Percentiles rank a stretch among this genome's conserved stretches.
These are phyloP conservation scores for Lithodes maja DNA, from an alignment of 2,888 invertebrate species.

Conservation along the genomic window DNA sequence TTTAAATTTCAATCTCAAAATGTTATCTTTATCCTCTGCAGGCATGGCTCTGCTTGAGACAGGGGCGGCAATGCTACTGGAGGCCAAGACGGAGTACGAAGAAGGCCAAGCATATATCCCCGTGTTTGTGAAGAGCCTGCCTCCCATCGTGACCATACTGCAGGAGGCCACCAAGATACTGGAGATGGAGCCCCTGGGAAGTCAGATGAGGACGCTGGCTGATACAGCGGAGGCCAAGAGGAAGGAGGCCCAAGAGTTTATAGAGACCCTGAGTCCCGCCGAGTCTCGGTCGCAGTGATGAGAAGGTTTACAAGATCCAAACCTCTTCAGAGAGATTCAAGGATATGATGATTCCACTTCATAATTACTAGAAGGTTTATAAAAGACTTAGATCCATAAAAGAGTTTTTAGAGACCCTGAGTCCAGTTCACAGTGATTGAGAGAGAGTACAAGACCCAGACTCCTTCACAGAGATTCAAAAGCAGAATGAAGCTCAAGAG, in stretches of 20 bases:
- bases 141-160: background rate
- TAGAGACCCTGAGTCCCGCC: background rate
- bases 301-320: background rate
- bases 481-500: no score
- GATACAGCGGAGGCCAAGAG: background rate
- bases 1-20: no score
- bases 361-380: no score
- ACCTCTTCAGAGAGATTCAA: no score
- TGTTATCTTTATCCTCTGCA: background rate
- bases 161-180: background rate
- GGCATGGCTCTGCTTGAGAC: slow-evolving; percentile 35
- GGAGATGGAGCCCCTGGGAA: background rate
- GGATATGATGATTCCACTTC: no score
- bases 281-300: background rate
- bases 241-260: background rate
- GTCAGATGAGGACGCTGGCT: background rate
- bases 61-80: background rate
- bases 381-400: no score
- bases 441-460: no score
- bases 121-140: background rate
- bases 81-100: background rate
- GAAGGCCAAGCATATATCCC: slow-evolving; percentile 3
- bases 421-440: no score
- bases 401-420: no score
- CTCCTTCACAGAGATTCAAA: no score